Conservation (phyloP, 2,888 invertebrate species). For the Apamea monoglypha region DNA sequence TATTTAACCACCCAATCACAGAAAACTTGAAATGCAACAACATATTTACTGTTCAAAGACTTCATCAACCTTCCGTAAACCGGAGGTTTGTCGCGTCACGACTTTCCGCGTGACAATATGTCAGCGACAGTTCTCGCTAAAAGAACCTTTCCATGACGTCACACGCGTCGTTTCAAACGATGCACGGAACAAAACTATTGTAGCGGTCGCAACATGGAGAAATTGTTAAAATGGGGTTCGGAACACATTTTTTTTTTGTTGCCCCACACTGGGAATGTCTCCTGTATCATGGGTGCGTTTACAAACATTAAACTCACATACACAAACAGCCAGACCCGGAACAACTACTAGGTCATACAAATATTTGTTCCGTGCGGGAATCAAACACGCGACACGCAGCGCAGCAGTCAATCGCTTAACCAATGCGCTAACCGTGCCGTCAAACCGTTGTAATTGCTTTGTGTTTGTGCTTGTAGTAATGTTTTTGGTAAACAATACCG, state of each 20-base stretch:
- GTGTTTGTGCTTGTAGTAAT: background rate
- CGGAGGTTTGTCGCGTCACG: slow-evolving; percentile 40
- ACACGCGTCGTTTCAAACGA: slow-evolving; percentile 51
- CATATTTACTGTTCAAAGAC: background rate
- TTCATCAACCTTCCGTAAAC: background rate
- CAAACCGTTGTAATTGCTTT: too few species aligned
- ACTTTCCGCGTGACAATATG: slow-evolving; percentile 53
- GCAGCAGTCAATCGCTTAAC: too few species aligned
- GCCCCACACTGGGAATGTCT: too few species aligned
- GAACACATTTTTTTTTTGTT: slow-evolving; percentile 18
- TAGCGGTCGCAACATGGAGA: slow-evolving; percentile 21
- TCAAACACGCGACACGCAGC: too few species aligned
- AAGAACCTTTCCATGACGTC: slow-evolving; percentile 56
- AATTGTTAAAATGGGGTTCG: slow-evolving; percentile 40
- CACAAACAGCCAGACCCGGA: too few species aligned
- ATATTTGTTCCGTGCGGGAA: too few species aligned
- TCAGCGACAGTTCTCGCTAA: slow-evolving; percentile 67
- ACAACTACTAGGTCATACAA: too few species aligned
- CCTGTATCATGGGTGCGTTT: too few species aligned
- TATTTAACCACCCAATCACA: background rate
- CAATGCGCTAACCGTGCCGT: too few species aligned
- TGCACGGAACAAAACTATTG: slow-evolving; percentile 37
- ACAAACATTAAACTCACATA: too few species aligned
- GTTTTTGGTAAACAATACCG: background rate
- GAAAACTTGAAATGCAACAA: background rate